Percentiles rank a stretch among this genome's conserved stretches.
These are phyloP conservation scores for Rhagologus leucostigma DNA, from an alignment of 2,113 vertebrate species.

Conservation along the genomic window DNA sequence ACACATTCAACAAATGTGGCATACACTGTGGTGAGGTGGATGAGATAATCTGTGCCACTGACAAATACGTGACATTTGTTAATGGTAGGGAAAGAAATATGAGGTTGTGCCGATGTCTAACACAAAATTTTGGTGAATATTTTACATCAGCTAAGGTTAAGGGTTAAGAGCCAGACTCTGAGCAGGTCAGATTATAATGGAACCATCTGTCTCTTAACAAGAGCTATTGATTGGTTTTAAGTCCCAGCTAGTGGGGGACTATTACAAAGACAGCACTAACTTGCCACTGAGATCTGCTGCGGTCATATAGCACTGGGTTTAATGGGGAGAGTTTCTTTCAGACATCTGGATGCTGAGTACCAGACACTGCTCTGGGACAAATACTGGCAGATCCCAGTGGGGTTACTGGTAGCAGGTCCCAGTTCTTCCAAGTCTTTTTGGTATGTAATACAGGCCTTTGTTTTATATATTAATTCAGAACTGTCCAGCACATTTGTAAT, in stretches of 20 bases:
- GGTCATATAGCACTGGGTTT: neutral
- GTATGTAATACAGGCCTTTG: neutral
- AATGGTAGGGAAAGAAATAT: neutral
- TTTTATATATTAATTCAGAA: neutral
- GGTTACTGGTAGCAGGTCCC: neutral
- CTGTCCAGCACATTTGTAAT: neutral
- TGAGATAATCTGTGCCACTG: neutral
- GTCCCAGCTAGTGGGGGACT: neutral
- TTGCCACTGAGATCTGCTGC: fast-evolving
- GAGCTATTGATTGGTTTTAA: neutral
- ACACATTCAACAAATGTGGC: neutral
- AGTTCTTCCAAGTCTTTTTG: neutral
- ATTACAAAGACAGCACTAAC: neutral
- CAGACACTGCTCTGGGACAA: neutral
- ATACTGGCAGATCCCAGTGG: neutral
- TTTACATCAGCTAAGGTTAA: neutral
- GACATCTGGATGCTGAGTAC: neutral
- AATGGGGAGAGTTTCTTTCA: neutral
- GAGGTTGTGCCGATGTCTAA: neutral
- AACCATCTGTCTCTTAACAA: neutral
- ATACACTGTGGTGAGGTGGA: neutral
- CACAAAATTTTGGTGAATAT: neutral
- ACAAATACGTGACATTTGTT: neutral
- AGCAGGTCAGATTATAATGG: neutral
- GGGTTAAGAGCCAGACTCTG: neutral